phyloP scores from a whole-genome alignment of 2,888 invertebrate species.

The Toxonevra muliebris region DNA sequence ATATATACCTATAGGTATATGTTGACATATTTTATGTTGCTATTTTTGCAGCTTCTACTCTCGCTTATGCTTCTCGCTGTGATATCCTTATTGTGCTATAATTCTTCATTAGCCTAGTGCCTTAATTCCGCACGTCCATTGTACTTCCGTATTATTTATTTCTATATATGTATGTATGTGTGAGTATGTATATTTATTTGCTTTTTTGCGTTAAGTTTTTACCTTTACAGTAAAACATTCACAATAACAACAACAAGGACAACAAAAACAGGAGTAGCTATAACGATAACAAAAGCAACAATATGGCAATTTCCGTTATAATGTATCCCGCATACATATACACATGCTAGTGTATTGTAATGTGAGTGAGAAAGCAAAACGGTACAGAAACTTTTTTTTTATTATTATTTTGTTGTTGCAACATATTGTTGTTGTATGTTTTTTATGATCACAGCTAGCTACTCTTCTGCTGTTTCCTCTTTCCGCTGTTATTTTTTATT shows the following conservation, averaged over 20 bases:
- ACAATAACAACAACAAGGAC: too few species aligned
- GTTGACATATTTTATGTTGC: too few species aligned
- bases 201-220: not conserved
- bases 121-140: constrained; percentile 43
- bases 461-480: not conserved
- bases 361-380: not conserved
- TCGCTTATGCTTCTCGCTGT: too few species aligned
- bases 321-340: not conserved
- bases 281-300: constrained; percentile 4
- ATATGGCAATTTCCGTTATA: constrained; percentile 22
- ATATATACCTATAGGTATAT: too few species aligned
- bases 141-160: constrained; percentile 24
- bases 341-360: constrained; percentile 1
- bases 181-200: not conserved
- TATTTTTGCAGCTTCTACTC: too few species aligned
- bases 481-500: not conserved
- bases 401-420: not conserved
- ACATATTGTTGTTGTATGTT: not conserved
- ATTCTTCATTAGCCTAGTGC: constrained; percentile 62
- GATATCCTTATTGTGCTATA: constrained; percentile 44
- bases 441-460: not conserved
- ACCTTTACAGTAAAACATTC: not conserved
- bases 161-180: constrained; percentile 7
- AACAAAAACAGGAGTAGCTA: too few species aligned
- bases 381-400: too few species aligned